Conservation (phyloP, 2,888 invertebrate species). For the Eumacrocentrus americanus region DNA sequence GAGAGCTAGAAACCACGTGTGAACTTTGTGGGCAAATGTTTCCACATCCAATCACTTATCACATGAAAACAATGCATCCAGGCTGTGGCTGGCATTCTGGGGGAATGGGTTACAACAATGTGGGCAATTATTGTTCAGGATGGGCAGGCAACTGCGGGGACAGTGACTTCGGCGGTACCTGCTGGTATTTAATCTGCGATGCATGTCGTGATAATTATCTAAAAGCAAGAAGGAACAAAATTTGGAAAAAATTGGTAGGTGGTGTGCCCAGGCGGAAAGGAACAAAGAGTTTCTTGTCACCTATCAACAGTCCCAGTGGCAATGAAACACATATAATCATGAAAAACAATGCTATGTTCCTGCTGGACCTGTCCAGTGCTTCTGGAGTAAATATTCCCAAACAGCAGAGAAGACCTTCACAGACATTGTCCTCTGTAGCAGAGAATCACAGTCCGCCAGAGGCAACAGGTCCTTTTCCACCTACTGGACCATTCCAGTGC, state of each 20-base stretch:
- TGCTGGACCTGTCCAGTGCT: conserved; percentile 86
- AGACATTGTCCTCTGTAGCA: conserved; percentile 64
- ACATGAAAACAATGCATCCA: conserved; percentile 88
- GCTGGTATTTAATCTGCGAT: conserved; percentile 94
- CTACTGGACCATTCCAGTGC: conserved; percentile 69
- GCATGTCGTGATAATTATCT: conserved; percentile 82
- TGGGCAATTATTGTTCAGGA: conserved; percentile 84
- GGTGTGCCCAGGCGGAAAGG: conserved; percentile 48
- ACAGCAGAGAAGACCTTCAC: conserved; percentile 56
- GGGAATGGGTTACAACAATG: conserved; percentile 91
- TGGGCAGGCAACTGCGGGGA: conserved; percentile 91
- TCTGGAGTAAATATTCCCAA: conserved; percentile 64
- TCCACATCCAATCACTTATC: conserved; percentile 84
- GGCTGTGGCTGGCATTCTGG: conserved; percentile 88
- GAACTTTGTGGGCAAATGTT: conserved; percentile 85
- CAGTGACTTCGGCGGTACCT: conserved; percentile 78
- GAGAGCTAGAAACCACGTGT: conserved; percentile 67
- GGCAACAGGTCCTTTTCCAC: conserved; percentile 64
- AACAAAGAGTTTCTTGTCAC: conserved; percentile 48
- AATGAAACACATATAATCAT: conserved; percentile 73
- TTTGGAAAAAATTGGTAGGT: conserved; percentile 52
- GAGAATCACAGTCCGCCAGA: conserved; percentile 67
- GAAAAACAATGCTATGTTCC: conserved; percentile 92
- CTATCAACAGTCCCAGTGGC: conserved; percentile 56
- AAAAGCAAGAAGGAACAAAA: conserved; percentile 52